Conservation (phyloP, 2,888 invertebrate genomes). For the Pheosia gnoma region DNA sequence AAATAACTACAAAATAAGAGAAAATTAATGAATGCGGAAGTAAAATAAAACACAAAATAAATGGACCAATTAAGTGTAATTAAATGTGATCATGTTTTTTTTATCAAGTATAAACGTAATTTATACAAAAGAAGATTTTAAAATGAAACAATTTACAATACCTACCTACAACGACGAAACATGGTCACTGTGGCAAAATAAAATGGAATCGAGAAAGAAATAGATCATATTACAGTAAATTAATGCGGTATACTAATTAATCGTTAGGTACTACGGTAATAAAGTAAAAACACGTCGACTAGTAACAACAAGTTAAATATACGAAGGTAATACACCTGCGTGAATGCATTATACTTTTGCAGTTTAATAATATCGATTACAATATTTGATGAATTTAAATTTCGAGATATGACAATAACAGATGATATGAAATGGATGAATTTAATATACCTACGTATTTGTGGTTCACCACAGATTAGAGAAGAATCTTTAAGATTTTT, state of each 20-base stretch:
- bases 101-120: conserved; percentile 43
- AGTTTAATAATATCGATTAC: neutral
- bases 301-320: conserved; percentile 49
- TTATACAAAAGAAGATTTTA: conserved; percentile 53
- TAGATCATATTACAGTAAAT: conserved; percentile 31
- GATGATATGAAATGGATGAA: conserved; percentile 50
- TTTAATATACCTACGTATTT: conserved; percentile 3
- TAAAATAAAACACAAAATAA: conserved; percentile 68
- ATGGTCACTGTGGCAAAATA: conserved; percentile 57
- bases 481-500: conserved; percentile 32
- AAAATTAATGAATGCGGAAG: conserved; percentile 16
- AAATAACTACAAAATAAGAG: neutral
- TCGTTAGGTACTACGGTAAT: conserved; percentile 11
- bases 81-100: conserved; percentile 54
- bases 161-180: conserved; percentile 29
- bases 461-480: conserved; percentile 23
- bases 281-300: conserved; percentile 48
- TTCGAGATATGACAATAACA: conserved; percentile 37
- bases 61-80: conserved; percentile 68
- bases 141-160: conserved; percentile 38
- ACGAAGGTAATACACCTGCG: conserved; percentile 24
- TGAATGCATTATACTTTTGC: neutral
- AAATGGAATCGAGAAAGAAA: conserved; percentile 28
- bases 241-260: conserved; percentile 34
- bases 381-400: conserved; percentile 26